Evolutionary conservation across 2,113 vertebrate genomes (phyloP).

Genomic region (Terrapene triunguis): DNA sequence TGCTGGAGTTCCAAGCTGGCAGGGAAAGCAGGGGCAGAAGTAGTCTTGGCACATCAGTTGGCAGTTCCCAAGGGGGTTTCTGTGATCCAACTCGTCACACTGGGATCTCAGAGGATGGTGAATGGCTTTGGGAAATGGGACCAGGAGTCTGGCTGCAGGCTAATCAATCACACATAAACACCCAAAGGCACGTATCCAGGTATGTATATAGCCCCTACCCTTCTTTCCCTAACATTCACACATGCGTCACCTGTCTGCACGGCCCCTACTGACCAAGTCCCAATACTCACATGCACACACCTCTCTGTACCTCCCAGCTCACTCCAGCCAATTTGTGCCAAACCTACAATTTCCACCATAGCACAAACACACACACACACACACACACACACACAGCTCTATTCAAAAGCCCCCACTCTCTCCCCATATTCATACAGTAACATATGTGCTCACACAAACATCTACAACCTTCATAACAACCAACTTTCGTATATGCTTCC

Average conservation of each 20-base stretch:
- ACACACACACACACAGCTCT: fast-evolving
- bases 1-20: too few species aligned
- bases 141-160: background rate
- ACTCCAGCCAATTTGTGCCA: background rate
- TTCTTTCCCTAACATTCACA: background rate
- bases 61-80: too few species aligned
- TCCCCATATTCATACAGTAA: background rate
- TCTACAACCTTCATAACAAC: background rate
- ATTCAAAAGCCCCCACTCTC: background rate
- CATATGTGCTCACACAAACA: background rate
- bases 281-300: background rate
- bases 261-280: background rate
- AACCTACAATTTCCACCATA: background rate
- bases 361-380: background rate
- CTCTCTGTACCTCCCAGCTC: background rate
- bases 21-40: too few species aligned
- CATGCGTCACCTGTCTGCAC: background rate
- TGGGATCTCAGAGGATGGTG: background rate
- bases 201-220: background rate
- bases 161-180: background rate
- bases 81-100: background rate
- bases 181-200: background rate
- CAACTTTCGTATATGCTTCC: background rate
- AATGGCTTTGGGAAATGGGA: background rate
- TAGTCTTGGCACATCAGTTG: too few species aligned